Evolutionary conservation across 2,797 vertebrate species (phyloP).

Genomic region (Gymnoscopelus microlampas): DNA sequence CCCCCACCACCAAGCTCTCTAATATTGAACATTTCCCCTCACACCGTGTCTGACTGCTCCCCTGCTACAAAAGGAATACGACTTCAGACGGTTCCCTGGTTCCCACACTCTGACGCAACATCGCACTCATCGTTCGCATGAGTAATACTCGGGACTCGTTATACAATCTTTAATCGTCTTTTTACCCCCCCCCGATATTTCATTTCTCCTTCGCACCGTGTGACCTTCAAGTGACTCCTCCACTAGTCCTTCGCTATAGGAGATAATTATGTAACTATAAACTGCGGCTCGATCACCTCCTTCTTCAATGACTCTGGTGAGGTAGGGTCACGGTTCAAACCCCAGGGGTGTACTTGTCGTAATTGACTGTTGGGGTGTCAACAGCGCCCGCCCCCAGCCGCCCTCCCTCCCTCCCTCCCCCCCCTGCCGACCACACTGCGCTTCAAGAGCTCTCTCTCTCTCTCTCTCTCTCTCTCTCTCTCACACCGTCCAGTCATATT

Average conservation of each 20-base stretch:
- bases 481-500: slow-evolving; percentile 73
- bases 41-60: slow-evolving; percentile 24
- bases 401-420: slow-evolving; percentile 2
- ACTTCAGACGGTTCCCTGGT: not conserved
- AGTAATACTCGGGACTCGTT: not conserved
- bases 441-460: slow-evolving; percentile 65
- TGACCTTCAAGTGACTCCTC: slow-evolving; percentile 13
- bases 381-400: slow-evolving; percentile 37
- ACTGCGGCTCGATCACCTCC: slow-evolving; percentile 20
- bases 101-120: not conserved
- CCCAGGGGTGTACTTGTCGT: slow-evolving; percentile 37
- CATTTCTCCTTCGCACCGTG: not conserved
- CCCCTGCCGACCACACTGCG: slow-evolving; percentile 30
- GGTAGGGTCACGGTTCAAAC: slow-evolving; percentile 44
- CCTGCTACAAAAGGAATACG: slow-evolving; percentile 31
- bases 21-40: slow-evolving; percentile 41
- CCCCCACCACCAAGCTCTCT: slow-evolving; percentile 53
- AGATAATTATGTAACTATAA: slow-evolving; percentile 36
- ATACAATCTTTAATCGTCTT: not conserved
- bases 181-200: not conserved
- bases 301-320: slow-evolving; percentile 38
- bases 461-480: slow-evolving; percentile 35
- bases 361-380: slow-evolving; percentile 20
- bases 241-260: not conserved
- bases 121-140: not conserved